Evolutionary conservation across 1,140 invertebrate species (phyloP), one percentile per base, ranked within the genome.

Genomic region (Monochamus saltuarius): DNA sequence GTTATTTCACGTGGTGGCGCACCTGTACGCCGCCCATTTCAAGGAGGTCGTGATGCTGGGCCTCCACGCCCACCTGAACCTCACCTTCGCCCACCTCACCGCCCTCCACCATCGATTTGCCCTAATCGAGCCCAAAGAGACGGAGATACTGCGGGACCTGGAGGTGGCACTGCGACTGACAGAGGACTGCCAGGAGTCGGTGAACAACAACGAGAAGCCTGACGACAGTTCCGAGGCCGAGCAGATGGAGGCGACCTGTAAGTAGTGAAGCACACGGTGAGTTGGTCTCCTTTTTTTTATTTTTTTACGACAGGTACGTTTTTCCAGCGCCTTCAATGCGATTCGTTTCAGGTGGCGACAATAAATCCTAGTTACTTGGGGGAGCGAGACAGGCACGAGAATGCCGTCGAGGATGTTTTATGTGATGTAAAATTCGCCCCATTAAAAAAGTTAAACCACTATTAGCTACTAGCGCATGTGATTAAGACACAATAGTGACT

Each of bases 1-100:
- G 80, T 85, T 98, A 81, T 98, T 96, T 84, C 95, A 98, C 80
- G 94, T 98, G 73, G 84, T 98, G 83, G 94, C 95, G 75, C 96
- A 99, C 83, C 85, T 98, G 75, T 98, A 98, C 83, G 94, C 97
- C 80, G 90, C 91, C 80, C 97, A 99, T 86, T 98, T 97, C 82
- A 87, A 91, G 80, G 92, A 97, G 82, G 87, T 98, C 71, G 89
- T 93, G 71, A 84, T 94, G 68, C 86, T 98, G 75, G 89, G 90
- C 71, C 84, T 98, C 70, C 94, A 97, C 81, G 87, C 92, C 73
- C 94, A 97, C 81, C 86, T 97, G 76, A 97, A 97, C 84, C 91
- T 93, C 80, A 91, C 97, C 58, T 98, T 98, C 83, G 91, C 91
- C 77, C 95, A 98, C 83, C 87, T 98, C 75, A 95, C 92, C 69